Percentiles rank a stretch among this genome's conserved stretches.
phyloP scores from a whole-genome alignment of 2,797 vertebrate species.

The Danio kyathit region DNA sequence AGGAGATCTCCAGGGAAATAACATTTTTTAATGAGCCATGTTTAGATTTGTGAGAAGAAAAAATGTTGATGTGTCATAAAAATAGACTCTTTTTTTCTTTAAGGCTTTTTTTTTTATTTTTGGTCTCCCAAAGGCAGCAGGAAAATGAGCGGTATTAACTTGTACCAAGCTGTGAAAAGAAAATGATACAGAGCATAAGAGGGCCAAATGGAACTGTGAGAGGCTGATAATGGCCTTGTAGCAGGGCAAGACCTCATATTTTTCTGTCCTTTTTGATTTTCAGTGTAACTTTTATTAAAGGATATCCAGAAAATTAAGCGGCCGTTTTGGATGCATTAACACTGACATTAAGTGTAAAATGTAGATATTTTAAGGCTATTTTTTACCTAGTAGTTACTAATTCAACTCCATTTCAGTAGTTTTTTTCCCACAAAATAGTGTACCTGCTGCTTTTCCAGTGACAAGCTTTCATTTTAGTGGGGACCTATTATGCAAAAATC shows the following conservation, averaged over 20 bases:
- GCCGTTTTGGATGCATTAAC: not conserved
- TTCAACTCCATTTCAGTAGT: too few species aligned
- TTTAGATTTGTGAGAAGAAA: conserved; percentile 44
- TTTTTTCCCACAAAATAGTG: too few species aligned
- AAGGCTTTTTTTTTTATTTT: conserved; percentile 32
- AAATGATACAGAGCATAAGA: conserved; percentile 19
- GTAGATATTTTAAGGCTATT: not conserved
- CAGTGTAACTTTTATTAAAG: conserved; percentile 5
- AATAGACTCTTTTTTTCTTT: conserved; percentile 51
- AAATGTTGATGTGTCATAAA: conserved; percentile 44
- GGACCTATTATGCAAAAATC: too few species aligned
- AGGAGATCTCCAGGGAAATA: conserved; percentile 55
- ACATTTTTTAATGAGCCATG: conserved; percentile 59
- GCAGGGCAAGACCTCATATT: conserved; percentile 18
- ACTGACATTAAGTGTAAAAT: not conserved
- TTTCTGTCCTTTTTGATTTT: conserved; percentile 28
- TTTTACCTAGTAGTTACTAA: too few species aligned
- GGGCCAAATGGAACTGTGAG: conserved; percentile 16
- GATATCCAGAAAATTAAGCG: not conserved
- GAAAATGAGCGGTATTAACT: conserved; percentile 31
- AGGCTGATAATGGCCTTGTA: conserved; percentile 1
- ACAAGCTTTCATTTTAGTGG: too few species aligned
- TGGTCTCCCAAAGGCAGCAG: conserved; percentile 17
- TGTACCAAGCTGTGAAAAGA: conserved; percentile 39
- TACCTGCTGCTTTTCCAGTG: too few species aligned